phyloP scores from a whole-genome alignment of 2,888 invertebrate species.

The Sminthurides aquaticus region DNA sequence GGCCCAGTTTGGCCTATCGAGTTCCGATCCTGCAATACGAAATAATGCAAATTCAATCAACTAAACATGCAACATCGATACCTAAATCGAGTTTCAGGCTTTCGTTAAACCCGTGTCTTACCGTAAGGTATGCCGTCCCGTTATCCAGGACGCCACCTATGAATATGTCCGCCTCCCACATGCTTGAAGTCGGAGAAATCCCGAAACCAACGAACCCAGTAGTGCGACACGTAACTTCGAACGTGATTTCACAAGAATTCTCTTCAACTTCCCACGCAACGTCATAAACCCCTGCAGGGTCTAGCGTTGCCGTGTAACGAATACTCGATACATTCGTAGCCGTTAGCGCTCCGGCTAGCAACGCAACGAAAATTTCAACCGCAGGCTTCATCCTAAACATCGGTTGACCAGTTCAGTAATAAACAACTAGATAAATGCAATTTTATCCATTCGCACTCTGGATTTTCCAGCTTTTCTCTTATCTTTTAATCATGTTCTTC shows the following conservation, averaged over 20 bases:
- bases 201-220: slow-evolving; percentile 4
- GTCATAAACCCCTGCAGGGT: not conserved
- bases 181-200: not conserved
- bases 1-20: not conserved
- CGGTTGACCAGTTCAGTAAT: too few relatives aligned
- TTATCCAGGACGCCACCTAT: not conserved
- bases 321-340: too few relatives aligned
- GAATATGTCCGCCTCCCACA: not conserved
- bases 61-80: not conserved
- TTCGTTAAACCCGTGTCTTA: not conserved
- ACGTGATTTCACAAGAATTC: not conserved
- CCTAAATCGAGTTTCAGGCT: not conserved
- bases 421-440: too few relatives aligned
- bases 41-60: not conserved
- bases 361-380: too few relatives aligned
- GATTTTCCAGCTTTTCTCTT: too few relatives aligned
- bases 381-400: too few relatives aligned
- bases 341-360: too few relatives aligned
- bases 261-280: not conserved
- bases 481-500: too few relatives aligned
- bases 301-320: not conserved
- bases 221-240: not conserved
- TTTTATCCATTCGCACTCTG: too few relatives aligned
- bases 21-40: not conserved
- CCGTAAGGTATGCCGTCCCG: not conserved